Percentiles rank a stretch among this genome's conserved stretches.
Evolutionary conservation across 1,140 invertebrate genomes (phyloP).

Genomic region (Leptopilina boulardi): DNA sequence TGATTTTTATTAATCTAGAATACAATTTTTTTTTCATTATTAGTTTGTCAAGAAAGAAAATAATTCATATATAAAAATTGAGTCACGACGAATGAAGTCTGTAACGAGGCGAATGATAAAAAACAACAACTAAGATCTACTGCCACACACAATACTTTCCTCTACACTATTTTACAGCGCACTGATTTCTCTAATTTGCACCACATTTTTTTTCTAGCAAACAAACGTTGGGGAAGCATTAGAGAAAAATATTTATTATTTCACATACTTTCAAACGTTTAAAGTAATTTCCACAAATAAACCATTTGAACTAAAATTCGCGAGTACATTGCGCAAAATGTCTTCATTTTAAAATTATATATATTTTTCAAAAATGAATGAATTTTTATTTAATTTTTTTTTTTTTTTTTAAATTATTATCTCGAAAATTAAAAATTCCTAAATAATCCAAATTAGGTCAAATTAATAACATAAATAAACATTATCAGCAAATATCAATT

Average conservation of each 20-base stretch:
- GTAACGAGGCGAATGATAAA: neutral
- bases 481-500: no score
- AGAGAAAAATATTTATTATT: conserved; percentile 14
- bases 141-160: conserved; percentile 1
- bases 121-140: neutral
- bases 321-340: neutral
- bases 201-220: conserved; percentile 20
- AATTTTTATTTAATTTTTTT: no score
- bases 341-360: no score
- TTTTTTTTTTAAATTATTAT: no score
- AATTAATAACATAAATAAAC: no score
- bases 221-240: neutral
- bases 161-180: neutral
- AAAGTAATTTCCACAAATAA: conserved; percentile 3
- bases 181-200: conserved; percentile 22
- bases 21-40: neutral
- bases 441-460: no score
- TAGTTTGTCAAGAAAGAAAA: neutral
- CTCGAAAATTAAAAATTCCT: no score
- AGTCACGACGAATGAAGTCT: neutral
- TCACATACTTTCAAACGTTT: conserved; percentile 14
- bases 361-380: no score
- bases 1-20: no score
- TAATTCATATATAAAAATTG: neutral
- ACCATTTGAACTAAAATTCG: neutral